Conservation (phyloP, 2,888 invertebrate species). For the Congeria kusceri region DNA sequence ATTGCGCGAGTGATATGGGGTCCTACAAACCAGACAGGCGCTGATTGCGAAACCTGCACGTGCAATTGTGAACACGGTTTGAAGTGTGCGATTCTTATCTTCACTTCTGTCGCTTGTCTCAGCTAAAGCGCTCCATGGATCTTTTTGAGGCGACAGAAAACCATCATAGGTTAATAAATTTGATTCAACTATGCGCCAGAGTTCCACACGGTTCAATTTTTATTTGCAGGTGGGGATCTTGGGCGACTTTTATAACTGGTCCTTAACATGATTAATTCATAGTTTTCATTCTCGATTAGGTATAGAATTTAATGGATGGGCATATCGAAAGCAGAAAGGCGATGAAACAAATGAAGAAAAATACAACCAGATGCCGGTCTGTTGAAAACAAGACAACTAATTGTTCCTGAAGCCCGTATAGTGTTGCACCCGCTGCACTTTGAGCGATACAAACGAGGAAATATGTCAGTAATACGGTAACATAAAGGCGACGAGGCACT, state of each 20-base stretch:
- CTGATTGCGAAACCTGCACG: conserved; percentile 39
- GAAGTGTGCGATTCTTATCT: conserved; percentile 54
- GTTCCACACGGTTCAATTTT: conserved; percentile 73
- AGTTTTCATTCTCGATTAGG: conserved; percentile 78
- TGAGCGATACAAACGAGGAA: conserved; percentile 44
- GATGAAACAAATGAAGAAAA: conserved; percentile 63
- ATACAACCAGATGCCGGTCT: conserved; percentile 60
- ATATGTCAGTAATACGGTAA: neutral
- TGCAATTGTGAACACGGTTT: conserved; percentile 30
- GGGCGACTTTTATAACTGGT: conserved; percentile 64
- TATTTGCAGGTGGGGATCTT: conserved; percentile 75
- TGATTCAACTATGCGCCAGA: conserved; percentile 67
- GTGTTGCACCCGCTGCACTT: conserved; percentile 41
- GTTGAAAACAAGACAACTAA: conserved; percentile 46
- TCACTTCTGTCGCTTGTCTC: neutral
- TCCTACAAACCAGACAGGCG: neutral
- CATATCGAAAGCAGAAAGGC: conserved; percentile 60
- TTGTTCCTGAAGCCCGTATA: conserved; percentile 22
- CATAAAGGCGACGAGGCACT: too few relatives aligned
- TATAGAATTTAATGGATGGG: conserved; percentile 80
- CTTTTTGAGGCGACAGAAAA: conserved; percentile 69
- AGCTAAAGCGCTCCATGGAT: conserved; percentile 56
- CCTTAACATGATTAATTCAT: conserved; percentile 77
- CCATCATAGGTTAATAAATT: conserved; percentile 72
- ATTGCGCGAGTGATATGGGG: neutral